These are phyloP conservation scores for Aselliscus stoliczkanus DNA, from an alignment of 2,797 vertebrate genomes.

Conservation along the genomic window DNA sequence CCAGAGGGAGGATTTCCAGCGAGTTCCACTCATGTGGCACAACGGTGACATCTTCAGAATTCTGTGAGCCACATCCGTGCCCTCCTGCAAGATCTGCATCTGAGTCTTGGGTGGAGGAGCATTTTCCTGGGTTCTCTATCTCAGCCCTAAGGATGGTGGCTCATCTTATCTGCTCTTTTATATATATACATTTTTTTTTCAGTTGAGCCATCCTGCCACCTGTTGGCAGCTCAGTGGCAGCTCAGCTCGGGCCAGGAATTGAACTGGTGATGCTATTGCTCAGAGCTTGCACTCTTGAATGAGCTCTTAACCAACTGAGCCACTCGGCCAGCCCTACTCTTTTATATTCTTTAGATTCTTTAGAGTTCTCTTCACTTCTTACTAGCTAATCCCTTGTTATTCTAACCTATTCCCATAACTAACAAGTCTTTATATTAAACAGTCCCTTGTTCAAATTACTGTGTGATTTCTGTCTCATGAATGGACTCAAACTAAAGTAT, in stretches of 20 bases:
- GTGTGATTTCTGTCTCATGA: background rate
- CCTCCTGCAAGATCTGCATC: background rate
- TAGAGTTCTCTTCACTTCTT: background rate
- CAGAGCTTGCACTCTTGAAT: too few relatives aligned
- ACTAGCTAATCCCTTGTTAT: background rate
- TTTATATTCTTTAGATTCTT: background rate
- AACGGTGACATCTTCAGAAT: background rate
- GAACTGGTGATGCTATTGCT: too few relatives aligned
- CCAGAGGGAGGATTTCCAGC: background rate
- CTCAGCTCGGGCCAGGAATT: too few relatives aligned
- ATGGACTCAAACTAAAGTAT: background rate
- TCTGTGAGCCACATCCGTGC: background rate
- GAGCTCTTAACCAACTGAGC: too few relatives aligned
- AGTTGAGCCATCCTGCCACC: too few relatives aligned
- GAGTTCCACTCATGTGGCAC: background rate
- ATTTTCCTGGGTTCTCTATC: background rate
- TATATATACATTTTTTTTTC: too few relatives aligned
- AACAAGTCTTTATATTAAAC: background rate
- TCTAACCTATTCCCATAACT: background rate
- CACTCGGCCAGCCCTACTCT: too few relatives aligned
- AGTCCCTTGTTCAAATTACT: background rate
- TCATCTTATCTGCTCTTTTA: background rate
- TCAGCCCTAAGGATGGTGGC: background rate
- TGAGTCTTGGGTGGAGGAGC: background rate
- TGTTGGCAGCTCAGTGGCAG: too few relatives aligned